These are phyloP conservation scores for Meleagris gallopavo DNA, from an alignment of 2,113 vertebrate species.

Conservation along the genomic window DNA sequence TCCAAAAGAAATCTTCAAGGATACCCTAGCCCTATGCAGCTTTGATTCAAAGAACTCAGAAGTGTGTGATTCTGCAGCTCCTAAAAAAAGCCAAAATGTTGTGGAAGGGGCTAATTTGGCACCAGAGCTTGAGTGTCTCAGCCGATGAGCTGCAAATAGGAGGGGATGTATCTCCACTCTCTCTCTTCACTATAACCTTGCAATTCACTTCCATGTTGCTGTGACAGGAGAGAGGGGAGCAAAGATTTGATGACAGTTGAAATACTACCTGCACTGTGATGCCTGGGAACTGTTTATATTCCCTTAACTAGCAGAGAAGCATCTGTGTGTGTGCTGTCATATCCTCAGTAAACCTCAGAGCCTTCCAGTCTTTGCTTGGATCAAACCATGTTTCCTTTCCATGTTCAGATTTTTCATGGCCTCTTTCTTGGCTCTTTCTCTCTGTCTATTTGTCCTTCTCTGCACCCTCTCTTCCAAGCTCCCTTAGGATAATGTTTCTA, in stretches of 20 bases:
- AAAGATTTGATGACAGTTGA: not conserved
- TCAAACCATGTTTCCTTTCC: not conserved
- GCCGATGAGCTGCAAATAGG: not conserved
- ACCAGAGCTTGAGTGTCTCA: not conserved
- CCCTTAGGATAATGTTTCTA: not conserved
- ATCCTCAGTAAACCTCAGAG: not conserved
- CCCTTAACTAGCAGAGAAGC: not conserved
- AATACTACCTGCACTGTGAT: not conserved
- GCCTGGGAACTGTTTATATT: not conserved
- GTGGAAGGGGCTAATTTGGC: not conserved
- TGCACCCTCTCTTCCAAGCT: not conserved
- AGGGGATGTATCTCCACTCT: not conserved
- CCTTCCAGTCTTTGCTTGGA: slow-evolving; percentile 1
- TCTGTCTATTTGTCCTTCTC: not conserved
- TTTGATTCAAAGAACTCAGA: not conserved
- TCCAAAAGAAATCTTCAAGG: not conserved
- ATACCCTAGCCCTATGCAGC: not conserved
- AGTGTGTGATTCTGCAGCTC: not conserved
- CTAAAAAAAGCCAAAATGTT: rapidly evolving
- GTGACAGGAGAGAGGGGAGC: not conserved
- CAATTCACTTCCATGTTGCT: not conserved
- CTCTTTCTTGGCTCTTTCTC: not conserved
- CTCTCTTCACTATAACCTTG: not conserved
- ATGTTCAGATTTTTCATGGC: not conserved
- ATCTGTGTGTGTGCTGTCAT: not conserved